phyloP scores from a whole-genome alignment of 2,113 vertebrate genomes.

The Cinclus cinclus region DNA sequence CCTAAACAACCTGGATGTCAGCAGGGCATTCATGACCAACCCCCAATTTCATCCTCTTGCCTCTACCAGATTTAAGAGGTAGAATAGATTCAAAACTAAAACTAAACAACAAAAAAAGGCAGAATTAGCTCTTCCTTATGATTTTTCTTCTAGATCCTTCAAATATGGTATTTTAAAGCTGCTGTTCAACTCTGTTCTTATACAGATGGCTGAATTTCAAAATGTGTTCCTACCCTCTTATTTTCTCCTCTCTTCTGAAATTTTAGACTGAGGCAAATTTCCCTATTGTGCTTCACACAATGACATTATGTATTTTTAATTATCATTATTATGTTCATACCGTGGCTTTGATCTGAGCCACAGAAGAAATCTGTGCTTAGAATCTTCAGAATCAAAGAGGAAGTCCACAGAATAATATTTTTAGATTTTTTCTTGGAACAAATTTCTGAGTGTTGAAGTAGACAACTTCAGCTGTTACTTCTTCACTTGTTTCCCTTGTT shows the following conservation, averaged over 20 bases:
- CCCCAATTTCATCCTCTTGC: not conserved
- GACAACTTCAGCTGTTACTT: not conserved
- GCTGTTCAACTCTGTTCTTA: not conserved
- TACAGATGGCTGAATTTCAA: not conserved
- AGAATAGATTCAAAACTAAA: not conserved
- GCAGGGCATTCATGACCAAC: not conserved
- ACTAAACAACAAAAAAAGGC: not conserved
- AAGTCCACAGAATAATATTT: not conserved
- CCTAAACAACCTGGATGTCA: accelerated
- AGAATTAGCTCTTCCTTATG: accelerated
- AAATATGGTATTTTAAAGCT: not conserved
- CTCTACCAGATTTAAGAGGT: not conserved
- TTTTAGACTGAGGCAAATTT: not conserved
- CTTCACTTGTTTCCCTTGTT: not conserved
- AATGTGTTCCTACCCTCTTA: not conserved
- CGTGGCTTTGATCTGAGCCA: not conserved
- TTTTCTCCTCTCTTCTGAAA: not conserved
- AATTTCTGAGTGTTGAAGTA: not conserved
- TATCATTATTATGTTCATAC: not conserved
- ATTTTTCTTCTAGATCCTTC: not conserved
- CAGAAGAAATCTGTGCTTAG: not conserved
- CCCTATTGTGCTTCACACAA: not conserved
- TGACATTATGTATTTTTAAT: not conserved
- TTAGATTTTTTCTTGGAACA: not conserved
- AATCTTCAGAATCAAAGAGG: not conserved